Base-by-base conservation (phyloP, 2,113 vertebrate species). In the Coracopsis vasa region DNA sequence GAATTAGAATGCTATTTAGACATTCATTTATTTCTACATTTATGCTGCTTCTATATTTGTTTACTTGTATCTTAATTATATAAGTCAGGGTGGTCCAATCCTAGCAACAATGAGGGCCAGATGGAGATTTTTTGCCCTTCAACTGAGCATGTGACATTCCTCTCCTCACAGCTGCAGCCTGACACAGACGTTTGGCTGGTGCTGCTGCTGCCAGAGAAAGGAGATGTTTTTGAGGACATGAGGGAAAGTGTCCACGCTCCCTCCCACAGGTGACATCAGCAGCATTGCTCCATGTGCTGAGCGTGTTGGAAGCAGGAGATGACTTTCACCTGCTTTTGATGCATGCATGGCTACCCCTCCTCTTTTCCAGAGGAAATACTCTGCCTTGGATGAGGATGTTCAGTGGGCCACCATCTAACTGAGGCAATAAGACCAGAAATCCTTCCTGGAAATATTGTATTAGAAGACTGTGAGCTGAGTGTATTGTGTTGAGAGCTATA, bases 81-180 rank as follows among this genome's bases (percentile, higher is more conserved):
- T 67, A 80, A 86, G 50, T 81, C 50, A 50, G 24, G 54, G 71
- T 90, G 79, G 75, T 77, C 54, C 78, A 88, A 93, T 91, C 64
- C 88, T 73, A 91, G 75, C 45, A 93, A 62, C 82, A 95, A n/a
- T 23, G 20, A 94, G 50, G 95, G 39, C 72, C 91, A 94, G 94
- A 92, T 92, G 91, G 88, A 93, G 75, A 70, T 58, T 83, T 92
- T 82, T 66, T 92, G 75, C 54, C 91, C 74, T 96, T 71, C 58
- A 65, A 51, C 54, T 24, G 74, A 82, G 67, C 75, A 74, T 60
- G 95, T 81, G 92, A 95, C 90, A 70, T 74, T 84, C 50, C 53
- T 91, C 45, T 35, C 80, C 73, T 94, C 72, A 41, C 67, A 90
- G 82, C 82, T 95, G 86, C 92, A 83, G 86, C 71, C 67, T 93